A percentile compares a stretch with the other conserved stretches of the same genome.
Conservation (phyloP, 2,113 vertebrate species). For the Salvator merianae region DNA sequence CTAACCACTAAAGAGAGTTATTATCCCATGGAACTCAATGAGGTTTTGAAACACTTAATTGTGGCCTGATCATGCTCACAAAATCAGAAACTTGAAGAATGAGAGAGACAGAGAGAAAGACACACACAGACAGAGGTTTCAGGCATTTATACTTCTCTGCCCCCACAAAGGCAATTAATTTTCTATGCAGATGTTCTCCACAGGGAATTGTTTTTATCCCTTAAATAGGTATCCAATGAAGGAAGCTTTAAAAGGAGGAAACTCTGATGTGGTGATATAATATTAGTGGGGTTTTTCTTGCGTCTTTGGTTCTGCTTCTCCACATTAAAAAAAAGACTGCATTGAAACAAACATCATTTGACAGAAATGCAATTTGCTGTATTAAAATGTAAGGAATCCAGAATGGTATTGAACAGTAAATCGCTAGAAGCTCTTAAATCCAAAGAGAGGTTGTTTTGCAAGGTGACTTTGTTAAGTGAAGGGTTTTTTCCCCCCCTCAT, state of each 20-base stretch:
- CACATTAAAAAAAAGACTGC: constrained; percentile 29
- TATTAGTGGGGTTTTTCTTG: neutral
- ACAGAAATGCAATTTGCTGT: constrained; percentile 60
- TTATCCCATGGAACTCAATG: neutral
- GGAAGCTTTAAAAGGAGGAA: neutral
- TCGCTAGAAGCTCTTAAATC: constrained; percentile 78
- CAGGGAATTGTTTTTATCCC: neutral
- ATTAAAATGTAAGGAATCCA: constrained; percentile 78
- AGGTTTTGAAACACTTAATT: neutral
- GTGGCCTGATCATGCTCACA: neutral
- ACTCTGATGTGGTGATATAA: neutral
- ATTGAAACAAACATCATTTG: constrained; percentile 38
- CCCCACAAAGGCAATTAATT: neutral
- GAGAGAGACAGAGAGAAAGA: neutral
- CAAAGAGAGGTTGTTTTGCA: constrained; percentile 75
- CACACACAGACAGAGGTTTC: too few relatives aligned
- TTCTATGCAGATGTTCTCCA: neutral
- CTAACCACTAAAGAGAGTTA: too few relatives aligned
- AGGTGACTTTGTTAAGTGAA: constrained; percentile 87
- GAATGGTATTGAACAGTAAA: constrained; percentile 69
- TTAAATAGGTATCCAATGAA: neutral
- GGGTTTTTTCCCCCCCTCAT: constrained; percentile 67
- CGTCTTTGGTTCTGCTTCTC: constrained; percentile 18
- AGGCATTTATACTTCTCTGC: neutral
- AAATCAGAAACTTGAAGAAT: neutral